phyloP scores from a whole-genome alignment of 2,888 invertebrate genomes.

The Cerastis leucographa region DNA sequence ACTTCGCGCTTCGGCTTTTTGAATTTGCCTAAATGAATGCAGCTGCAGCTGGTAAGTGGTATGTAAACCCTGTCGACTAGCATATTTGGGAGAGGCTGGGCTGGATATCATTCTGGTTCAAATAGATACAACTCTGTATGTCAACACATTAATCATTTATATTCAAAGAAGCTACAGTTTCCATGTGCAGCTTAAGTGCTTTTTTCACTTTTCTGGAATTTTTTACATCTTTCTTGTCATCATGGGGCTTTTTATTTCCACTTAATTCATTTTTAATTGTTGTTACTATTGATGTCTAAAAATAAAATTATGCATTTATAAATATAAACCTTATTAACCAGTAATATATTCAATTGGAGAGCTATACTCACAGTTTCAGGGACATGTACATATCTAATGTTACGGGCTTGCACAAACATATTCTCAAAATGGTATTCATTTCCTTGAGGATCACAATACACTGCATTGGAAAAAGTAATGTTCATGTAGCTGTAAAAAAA shows the following conservation, averaged over 20 bases:
- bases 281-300: slow-evolving; percentile 88
- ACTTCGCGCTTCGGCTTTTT: no score
- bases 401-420: slow-evolving; percentile 92
- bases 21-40: neutral
- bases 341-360: neutral
- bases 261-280: slow-evolving; percentile 87
- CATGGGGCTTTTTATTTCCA: slow-evolving; percentile 68
- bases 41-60: neutral
- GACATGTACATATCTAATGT: slow-evolving; percentile 93
- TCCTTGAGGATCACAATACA: slow-evolving; percentile 92
- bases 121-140: neutral
- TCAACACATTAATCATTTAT: slow-evolving; percentile 41
- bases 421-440: slow-evolving; percentile 91
- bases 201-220: slow-evolving; percentile 89
- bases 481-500: slow-evolving; percentile 92
- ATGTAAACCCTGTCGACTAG: neutral
- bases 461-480: slow-evolving; percentile 91
- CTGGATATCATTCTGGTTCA: neutral
- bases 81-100: neutral
- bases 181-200: slow-evolving; percentile 87
- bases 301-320: slow-evolving; percentile 54
- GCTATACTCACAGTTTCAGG: slow-evolving; percentile 88
- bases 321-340: neutral
- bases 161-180: slow-evolving; percentile 84
- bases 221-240: slow-evolving; percentile 71